These are phyloP conservation scores for Spinus pinus DNA, from an alignment of 2,797 vertebrate genomes.

Conservation along the genomic window DNA sequence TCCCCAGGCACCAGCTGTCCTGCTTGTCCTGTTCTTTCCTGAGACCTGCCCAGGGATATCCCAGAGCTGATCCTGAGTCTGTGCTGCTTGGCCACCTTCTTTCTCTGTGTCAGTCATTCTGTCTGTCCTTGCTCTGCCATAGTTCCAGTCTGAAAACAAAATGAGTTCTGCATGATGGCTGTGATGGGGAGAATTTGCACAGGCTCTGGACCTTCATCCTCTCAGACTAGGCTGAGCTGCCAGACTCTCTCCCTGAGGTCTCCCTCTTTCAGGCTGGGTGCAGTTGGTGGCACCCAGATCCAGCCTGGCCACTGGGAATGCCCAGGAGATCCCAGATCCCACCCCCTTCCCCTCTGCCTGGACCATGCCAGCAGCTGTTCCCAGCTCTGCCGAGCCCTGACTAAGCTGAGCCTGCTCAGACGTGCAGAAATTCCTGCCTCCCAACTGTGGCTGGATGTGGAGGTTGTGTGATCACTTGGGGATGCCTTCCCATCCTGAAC, in stretches of 20 bases:
- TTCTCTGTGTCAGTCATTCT: not conserved
- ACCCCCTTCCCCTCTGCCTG: not conserved
- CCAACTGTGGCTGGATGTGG: not conserved
- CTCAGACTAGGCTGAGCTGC: fast-evolving
- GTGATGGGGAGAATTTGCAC: fast-evolving
- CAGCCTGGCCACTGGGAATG: not conserved
- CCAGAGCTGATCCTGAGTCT: not conserved
- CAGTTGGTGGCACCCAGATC: not conserved
- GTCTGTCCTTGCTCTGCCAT: not conserved
- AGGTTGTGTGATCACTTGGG: not conserved
- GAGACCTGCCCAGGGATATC: not conserved
- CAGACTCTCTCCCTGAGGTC: not conserved
- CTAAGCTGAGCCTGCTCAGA: conserved; percentile 27
- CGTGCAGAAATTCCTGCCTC: conserved; percentile 35
- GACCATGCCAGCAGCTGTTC: not conserved
- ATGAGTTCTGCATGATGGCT: fast-evolving
- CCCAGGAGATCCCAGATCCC: not conserved
- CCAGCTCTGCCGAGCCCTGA: not conserved
- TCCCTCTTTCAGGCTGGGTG: not conserved
- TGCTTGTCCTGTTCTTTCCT: not conserved
- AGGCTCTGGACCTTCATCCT: not conserved
- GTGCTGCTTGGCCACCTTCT: fast-evolving
- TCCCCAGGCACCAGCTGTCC: fast-evolving
- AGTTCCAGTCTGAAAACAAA: not conserved
- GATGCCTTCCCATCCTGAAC: not conserved